These are phyloP conservation scores for cattle (Bos taurus) DNA, from an alignment of 2,113 vertebrate genomes.

Conservation along the genomic window DNA sequence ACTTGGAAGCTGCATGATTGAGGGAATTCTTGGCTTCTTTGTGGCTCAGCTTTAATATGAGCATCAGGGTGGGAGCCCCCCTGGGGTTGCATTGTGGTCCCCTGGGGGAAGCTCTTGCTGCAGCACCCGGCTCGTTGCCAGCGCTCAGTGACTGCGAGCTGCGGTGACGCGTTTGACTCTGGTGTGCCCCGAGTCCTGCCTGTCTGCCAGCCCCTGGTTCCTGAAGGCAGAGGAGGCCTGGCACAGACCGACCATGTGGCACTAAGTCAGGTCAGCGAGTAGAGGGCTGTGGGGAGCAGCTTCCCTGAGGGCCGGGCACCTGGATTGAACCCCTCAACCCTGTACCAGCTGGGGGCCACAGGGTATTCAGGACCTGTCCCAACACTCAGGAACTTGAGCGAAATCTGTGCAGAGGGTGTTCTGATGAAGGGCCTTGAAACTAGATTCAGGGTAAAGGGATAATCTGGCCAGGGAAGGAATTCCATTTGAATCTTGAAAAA, in stretches of 20 bases:
- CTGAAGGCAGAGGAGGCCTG: not conserved
- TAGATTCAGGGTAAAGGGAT: not conserved
- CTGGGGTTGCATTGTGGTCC: not conserved
- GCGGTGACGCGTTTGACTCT: not conserved
- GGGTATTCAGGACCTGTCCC: not conserved
- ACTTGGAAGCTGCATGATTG: not conserved
- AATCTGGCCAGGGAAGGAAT: not conserved
- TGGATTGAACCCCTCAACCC: not conserved
- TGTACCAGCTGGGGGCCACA: not conserved
- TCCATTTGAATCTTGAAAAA: not conserved
- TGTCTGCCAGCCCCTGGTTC: not conserved
- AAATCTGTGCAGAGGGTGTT: not conserved
- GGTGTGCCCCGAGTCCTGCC: not conserved
- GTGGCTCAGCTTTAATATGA: not conserved
- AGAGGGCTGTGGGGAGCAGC: not conserved
- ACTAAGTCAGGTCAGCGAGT: not conserved
- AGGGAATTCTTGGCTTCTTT: not conserved
- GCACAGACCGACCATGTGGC: not conserved
- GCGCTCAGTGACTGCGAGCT: not conserved
- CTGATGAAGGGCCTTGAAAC: not conserved
- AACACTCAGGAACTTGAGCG: not conserved
- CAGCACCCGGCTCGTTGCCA: accelerated
- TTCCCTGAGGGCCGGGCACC: not conserved
- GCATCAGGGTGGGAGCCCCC: not conserved
- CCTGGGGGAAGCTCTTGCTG: not conserved